Evolutionary conservation across 1,140 invertebrate species (phyloP).

Genomic region (Bombus turneri): DNA sequence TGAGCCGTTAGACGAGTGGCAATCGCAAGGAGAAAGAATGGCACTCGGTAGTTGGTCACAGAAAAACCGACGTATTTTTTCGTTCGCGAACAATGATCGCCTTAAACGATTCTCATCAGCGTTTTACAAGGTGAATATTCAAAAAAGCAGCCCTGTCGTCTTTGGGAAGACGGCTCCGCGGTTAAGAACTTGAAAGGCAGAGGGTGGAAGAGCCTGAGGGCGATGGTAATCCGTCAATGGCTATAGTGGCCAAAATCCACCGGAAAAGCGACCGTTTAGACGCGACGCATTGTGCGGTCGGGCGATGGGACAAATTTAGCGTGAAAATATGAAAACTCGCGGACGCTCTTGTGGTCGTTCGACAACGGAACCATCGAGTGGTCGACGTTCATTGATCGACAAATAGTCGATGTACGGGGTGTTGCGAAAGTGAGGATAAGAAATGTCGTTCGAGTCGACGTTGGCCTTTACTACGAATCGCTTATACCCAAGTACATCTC

Average conservation of each 20-base stretch:
- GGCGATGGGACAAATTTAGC: constrained; percentile 67
- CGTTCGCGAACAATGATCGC: constrained; percentile 62
- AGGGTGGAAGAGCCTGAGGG: neutral
- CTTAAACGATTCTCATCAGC: constrained; percentile 65
- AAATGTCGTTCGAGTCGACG: neutral
- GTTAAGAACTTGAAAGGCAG: constrained; percentile 40
- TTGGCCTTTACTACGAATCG: neutral
- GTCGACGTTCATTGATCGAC: constrained; percentile 20
- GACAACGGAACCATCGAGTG: constrained; percentile 38
- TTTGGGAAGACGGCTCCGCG: constrained; percentile 28
- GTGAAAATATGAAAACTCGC: constrained; percentile 71
- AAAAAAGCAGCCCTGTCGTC: constrained; percentile 38
- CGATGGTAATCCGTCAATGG: constrained; percentile 70
- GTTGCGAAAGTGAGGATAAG: neutral
- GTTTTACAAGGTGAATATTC: constrained; percentile 67
- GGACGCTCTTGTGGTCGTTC: constrained; percentile 19
- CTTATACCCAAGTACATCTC: neutral
- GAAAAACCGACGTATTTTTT: constrained; percentile 50
- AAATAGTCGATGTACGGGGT: constrained; percentile 2
- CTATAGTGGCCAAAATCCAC: constrained; percentile 67
- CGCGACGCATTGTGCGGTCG: constrained; percentile 49
- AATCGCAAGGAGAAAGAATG: constrained; percentile 36
- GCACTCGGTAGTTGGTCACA: neutral
- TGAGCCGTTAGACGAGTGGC: neutral
- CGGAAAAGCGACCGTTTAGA: constrained; percentile 68